A percentile compares a stretch with the other conserved stretches of the same genome.
These are phyloP conservation scores for Tenualosa thibaudeaui DNA, from an alignment of 2,797 vertebrate genomes.

Conservation along the genomic window DNA sequence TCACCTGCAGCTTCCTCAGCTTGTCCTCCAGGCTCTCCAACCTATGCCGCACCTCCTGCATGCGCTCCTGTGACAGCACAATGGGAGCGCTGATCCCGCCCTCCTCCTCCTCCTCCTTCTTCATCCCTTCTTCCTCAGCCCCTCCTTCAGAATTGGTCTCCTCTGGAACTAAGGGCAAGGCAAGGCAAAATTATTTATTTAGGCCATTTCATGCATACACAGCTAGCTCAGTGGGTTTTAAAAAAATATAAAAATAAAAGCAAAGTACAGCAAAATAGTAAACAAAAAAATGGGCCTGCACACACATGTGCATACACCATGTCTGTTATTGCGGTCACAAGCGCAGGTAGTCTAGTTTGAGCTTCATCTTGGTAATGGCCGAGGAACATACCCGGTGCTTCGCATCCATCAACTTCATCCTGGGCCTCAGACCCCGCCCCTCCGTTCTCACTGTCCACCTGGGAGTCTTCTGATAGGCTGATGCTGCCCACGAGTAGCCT, in stretches of 20 bases:
- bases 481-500: conserved; percentile 76
- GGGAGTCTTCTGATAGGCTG: conserved; percentile 70
- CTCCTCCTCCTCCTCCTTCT: conserved; percentile 32
- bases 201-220: no score
- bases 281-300: no score
- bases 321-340: not conserved
- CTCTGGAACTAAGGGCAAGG: conserved; percentile 46
- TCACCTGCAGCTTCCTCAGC: conserved; percentile 79
- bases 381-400: conserved; percentile 56
- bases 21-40: conserved; percentile 73
- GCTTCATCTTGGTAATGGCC: not conserved
- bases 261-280: no score
- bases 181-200: no score
- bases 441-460: conserved; percentile 62
- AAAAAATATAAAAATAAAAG: no score
- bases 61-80: conserved; percentile 67
- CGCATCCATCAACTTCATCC: conserved; percentile 54
- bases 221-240: no score
- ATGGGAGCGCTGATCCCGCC: conserved; percentile 65
- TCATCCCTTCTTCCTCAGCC: conserved; percentile 39
- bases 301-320: not conserved
- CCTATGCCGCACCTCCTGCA: conserved; percentile 69
- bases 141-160: conserved; percentile 48
- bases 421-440: conserved; percentile 51
- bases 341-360: not conserved